Conservation (phyloP, 2,888 invertebrate species). For the Matsumyia berberina region DNA sequence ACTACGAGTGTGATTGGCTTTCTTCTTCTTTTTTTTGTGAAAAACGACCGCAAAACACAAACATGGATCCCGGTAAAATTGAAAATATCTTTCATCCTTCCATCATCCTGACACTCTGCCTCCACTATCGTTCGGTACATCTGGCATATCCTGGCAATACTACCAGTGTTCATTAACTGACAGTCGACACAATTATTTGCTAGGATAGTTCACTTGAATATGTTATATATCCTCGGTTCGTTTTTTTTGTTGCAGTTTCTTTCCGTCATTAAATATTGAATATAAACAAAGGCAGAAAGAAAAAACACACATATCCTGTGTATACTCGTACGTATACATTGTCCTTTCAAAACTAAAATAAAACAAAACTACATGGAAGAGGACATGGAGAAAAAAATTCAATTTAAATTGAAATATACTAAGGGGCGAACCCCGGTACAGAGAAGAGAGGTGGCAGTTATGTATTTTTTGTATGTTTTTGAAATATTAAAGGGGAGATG, state of each 20-base stretch:
- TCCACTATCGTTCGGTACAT: conserved; percentile 29
- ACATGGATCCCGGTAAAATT: conserved; percentile 56
- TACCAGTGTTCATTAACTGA: conserved; percentile 72
- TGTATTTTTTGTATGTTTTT: conserved; percentile 68
- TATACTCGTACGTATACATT: conserved; percentile 46
- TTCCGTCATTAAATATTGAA: conserved; percentile 75
- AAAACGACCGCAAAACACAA: conserved; percentile 41
- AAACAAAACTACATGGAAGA: no score
- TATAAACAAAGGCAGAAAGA: conserved; percentile 54
- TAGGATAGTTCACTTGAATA: conserved; percentile 70
- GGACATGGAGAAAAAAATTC: conserved; percentile 54
- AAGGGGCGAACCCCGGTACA: conserved; percentile 50
- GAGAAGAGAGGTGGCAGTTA: conserved; percentile 60
- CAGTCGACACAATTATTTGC: conserved; percentile 75
- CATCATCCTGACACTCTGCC: conserved; percentile 57
- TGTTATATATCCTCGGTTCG: conserved; percentile 31
- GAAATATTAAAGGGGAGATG: conserved; percentile 73
- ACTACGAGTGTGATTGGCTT: conserved; percentile 45
- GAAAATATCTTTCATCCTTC: conserved; percentile 69
- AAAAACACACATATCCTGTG: conserved; percentile 49
- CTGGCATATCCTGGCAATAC: conserved; percentile 65
- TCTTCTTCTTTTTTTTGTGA: conserved; percentile 1
- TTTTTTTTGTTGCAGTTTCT: conserved; percentile 29
- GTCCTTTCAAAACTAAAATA: conserved; percentile 52
- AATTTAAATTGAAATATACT: conserved; percentile 72